These are phyloP conservation scores for Cosmorhoe ocellata DNA, from an alignment of 2,888 invertebrate species.

Conservation along the genomic window DNA sequence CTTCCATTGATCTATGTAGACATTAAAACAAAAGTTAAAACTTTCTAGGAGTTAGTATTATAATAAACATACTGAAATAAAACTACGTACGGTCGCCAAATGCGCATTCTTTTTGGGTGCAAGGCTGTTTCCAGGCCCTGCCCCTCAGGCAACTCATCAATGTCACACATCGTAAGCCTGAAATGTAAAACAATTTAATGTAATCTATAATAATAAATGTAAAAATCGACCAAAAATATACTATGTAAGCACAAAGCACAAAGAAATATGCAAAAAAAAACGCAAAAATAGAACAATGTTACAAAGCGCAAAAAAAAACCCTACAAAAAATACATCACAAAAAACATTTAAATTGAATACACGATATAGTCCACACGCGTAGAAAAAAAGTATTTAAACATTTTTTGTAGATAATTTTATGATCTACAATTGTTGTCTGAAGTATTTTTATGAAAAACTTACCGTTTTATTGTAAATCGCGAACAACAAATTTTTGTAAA, in stretches of 20 bases:
- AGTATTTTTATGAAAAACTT: no score
- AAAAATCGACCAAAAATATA: constrained; percentile 8
- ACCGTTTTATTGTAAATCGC: no score
- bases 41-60: constrained; percentile 7
- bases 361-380: no score
- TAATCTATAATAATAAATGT: constrained; percentile 10
- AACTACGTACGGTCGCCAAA: constrained; percentile 6
- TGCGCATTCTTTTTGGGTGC: constrained; percentile 12
- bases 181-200: constrained; percentile 5
- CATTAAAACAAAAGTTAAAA: constrained; percentile 13
- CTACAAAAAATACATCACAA: constrained; percentile 6
- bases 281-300: constrained; percentile 7
- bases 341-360: constrained; percentile 8
- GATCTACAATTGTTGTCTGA: no score
- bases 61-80: constrained; percentile 5
- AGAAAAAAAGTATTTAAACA: no score
- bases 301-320: constrained; percentile 6
- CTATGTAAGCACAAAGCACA: constrained; percentile 1
- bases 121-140: constrained; percentile 3
- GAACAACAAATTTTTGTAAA: no score
- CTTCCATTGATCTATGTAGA: constrained; percentile 9
- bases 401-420: no score
- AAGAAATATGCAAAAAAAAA: constrained; percentile 8
- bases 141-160: constrained; percentile 4
- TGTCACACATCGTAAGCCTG: background rate